A percentile compares a stretch with the other conserved stretches of the same genome.
Evolutionary conservation across 2,113 vertebrate genomes (phyloP).

Genomic region (Charina bottae): DNA sequence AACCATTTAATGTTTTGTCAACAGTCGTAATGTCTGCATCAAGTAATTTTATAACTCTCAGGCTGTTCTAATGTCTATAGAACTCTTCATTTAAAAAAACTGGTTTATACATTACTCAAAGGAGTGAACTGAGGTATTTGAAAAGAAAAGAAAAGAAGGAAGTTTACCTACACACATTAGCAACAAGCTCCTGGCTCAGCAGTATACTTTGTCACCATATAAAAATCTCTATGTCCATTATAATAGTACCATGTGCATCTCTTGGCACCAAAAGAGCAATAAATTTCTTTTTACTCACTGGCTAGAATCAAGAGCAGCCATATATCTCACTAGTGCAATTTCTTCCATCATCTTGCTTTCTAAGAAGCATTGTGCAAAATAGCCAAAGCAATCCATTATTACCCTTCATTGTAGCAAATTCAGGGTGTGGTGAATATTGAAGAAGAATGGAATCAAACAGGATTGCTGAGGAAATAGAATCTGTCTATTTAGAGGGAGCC

Average conservation of each 20-base stretch:
- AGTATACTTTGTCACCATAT: neutral
- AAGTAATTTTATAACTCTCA: neutral
- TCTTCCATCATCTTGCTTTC: neutral
- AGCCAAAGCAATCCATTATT: neutral
- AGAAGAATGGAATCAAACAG: neutral
- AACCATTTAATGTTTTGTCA: neutral
- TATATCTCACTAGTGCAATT: neutral
- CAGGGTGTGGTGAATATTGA: neutral
- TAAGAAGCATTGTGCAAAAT: neutral
- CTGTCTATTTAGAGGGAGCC: neutral
- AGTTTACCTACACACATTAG: neutral
- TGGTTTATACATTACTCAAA: neutral
- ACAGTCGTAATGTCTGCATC: neutral
- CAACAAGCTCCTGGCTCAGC: neutral
- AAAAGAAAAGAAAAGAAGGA: slow-evolving; percentile 4
- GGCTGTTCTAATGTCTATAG: neutral
- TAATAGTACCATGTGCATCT: neutral
- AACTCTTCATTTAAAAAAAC: neutral
- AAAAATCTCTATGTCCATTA: neutral
- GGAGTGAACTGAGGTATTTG: neutral
- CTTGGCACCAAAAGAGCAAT: neutral
- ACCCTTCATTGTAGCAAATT: neutral
- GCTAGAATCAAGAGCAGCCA: neutral
- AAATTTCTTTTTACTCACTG: neutral
- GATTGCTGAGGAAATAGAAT: neutral